phyloP scores from a whole-genome alignment of 37 sponge, comb jelly and placozoan genomes.

The Petrosia ficiformis region DNA sequence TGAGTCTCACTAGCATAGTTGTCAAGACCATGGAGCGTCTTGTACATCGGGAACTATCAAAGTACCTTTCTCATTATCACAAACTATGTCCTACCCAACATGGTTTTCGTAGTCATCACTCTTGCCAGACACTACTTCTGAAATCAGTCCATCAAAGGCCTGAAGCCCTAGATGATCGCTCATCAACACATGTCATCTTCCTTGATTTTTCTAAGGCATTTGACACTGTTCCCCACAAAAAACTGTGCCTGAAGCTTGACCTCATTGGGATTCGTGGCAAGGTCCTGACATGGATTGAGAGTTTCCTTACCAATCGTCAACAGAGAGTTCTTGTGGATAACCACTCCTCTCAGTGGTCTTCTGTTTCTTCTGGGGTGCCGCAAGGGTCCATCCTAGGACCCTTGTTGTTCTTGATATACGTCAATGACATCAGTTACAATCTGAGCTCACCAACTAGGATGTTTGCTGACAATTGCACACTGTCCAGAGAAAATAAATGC shows the following conservation, averaged over 20 bases:
- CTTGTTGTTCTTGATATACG: conserved; percentile 36
- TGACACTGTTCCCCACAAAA: conserved; percentile 25
- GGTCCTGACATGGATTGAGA: too few relatives aligned
- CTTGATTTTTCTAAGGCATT: conserved; percentile 37
- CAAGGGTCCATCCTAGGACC: conserved; percentile 51
- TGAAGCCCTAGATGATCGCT: too few relatives aligned
- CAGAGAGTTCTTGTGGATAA: conserved; percentile 22
- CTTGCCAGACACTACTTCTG: conserved; percentile 34
- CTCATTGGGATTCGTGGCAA: conserved; percentile 28
- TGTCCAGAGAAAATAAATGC: neutral
- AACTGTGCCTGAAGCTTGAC: conserved; percentile 26
- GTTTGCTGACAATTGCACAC: too few relatives aligned
- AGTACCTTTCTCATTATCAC: neutral
- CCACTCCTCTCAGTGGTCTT: conserved; percentile 18
- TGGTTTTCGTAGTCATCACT: conserved; percentile 16
- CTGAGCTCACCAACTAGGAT: neutral
- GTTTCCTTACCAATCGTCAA: conserved; percentile 19
- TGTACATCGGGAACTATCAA: neutral
- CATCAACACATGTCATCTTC: conserved; percentile 30
- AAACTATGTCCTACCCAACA: conserved; percentile 16
- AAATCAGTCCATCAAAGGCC: conserved; percentile 29
- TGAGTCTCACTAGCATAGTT: conserved; percentile 23
- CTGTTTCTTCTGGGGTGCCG: conserved; percentile 34
- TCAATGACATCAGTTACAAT: too few relatives aligned
- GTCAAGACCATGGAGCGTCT: conserved; percentile 29